These are phyloP conservation scores for Chaetorhynchus papuensis DNA, from an alignment of 2,113 vertebrate genomes.

Conservation along the genomic window DNA sequence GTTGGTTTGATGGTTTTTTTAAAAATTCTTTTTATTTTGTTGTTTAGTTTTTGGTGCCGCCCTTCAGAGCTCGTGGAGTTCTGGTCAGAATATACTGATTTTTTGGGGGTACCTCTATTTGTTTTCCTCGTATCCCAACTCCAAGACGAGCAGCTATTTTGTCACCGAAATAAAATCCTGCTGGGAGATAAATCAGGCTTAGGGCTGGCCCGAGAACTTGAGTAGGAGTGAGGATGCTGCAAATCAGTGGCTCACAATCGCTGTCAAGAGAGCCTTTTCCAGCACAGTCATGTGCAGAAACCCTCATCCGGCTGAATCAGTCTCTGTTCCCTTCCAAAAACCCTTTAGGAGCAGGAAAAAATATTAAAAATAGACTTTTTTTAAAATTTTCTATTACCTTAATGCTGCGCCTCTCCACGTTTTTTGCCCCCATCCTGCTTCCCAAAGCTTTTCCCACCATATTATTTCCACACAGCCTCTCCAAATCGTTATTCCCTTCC, in stretches of 20 bases:
- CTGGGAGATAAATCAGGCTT: background rate
- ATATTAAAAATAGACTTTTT: background rate
- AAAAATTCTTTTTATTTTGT: background rate
- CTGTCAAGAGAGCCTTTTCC: slow-evolving; percentile 5
- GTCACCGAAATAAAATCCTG: background rate
- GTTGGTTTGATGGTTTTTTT: background rate
- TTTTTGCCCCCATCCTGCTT: background rate
- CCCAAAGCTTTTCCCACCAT: rapidly evolving
- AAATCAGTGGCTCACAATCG: background rate
- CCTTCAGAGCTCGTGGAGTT: background rate
- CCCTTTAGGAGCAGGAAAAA: background rate
- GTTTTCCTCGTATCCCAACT: background rate
- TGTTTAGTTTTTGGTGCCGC: background rate
- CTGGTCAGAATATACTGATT: background rate
- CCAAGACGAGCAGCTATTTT: background rate
- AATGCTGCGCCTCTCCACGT: background rate
- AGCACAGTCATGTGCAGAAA: slow-evolving; percentile 18
- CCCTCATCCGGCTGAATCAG: background rate
- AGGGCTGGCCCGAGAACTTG: background rate
- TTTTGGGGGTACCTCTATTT: rapidly evolving
- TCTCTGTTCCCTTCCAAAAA: background rate
- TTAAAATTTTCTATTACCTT: background rate
- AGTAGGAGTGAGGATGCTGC: slow-evolving; percentile 10
- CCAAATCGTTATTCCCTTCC: background rate
- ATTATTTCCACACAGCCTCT: background rate